Conservation (phyloP, 2,113 vertebrate genomes). For the Chaenocephalus aceratus region DNA sequence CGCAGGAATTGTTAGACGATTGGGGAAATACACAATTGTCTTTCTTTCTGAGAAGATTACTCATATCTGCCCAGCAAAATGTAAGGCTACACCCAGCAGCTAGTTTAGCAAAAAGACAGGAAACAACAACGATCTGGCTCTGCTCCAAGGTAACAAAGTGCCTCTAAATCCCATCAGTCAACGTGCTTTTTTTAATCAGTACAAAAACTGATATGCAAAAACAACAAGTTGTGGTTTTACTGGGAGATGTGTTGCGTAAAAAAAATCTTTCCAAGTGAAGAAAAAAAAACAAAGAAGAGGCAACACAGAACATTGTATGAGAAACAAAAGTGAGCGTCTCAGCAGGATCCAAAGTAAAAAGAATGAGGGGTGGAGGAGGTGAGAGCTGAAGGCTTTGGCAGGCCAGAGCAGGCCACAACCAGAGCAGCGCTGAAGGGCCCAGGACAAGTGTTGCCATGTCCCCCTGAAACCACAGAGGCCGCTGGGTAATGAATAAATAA, state of each 20-base stretch:
- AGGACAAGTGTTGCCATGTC: slow-evolving; percentile 83
- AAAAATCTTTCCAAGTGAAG: background rate
- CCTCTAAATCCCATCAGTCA: background rate
- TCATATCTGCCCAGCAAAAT: background rate
- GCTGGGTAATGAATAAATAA: slow-evolving; percentile 87
- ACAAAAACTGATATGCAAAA: background rate
- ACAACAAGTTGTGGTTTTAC: background rate
- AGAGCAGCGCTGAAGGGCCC: slow-evolving; percentile 71
- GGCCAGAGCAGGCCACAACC: slow-evolving; percentile 67
- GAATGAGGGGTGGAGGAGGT: slow-evolving; percentile 23
- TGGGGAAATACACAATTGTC: too few species aligned
- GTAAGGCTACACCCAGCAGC: background rate
- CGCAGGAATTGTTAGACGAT: too few species aligned
- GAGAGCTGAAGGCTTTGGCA: slow-evolving; percentile 73
- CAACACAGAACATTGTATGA: background rate
- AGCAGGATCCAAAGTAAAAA: slow-evolving; percentile 21
- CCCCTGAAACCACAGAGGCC: slow-evolving; percentile 82
- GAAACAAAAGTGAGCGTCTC: slow-evolving; percentile 22
- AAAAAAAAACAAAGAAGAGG: background rate
- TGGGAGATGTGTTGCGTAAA: too few species aligned
- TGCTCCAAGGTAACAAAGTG: background rate
- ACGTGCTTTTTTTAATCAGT: background rate
- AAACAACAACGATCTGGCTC: background rate
- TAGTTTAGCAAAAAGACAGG: background rate
- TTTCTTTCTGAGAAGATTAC: too few species aligned